These are phyloP conservation scores for Halcyon leucocephala DNA, from an alignment of 2,797 vertebrate species.

Conservation along the genomic window DNA sequence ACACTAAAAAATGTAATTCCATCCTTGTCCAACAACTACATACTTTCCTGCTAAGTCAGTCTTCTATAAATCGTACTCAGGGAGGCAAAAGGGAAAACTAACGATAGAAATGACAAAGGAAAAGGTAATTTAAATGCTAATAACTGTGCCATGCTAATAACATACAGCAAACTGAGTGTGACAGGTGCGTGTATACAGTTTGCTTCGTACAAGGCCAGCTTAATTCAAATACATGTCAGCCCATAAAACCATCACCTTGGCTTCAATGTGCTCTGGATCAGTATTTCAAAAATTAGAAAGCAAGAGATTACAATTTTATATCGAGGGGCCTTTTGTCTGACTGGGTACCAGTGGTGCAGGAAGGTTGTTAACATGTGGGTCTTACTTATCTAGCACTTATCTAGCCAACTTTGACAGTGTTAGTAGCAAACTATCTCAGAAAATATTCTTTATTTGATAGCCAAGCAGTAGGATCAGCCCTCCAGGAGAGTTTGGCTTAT, in stretches of 20 bases:
- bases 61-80: neutral
- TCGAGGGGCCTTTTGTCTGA: neutral
- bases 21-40: neutral
- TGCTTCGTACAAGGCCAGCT: neutral
- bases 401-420: neutral
- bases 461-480: neutral
- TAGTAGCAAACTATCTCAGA: neutral
- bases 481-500: neutral
- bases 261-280: neutral
- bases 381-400: neutral
- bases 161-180: neutral
- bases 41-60: constrained; percentile 1
- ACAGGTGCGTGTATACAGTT: neutral
- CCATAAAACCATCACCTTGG: neutral
- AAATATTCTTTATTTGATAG: neutral
- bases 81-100: neutral
- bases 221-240: neutral
- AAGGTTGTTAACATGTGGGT: neutral
- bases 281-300: neutral
- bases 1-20: neutral
- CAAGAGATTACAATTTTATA: neutral
- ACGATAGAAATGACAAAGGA: neutral
- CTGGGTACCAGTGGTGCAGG: neutral
- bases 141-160: neutral
- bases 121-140: constrained; percentile 11